Evolutionary conservation across 2,113 vertebrate species (phyloP), one percentile per base, ranked within the genome.

Genomic region (Erpornis zantholeuca): DNA sequence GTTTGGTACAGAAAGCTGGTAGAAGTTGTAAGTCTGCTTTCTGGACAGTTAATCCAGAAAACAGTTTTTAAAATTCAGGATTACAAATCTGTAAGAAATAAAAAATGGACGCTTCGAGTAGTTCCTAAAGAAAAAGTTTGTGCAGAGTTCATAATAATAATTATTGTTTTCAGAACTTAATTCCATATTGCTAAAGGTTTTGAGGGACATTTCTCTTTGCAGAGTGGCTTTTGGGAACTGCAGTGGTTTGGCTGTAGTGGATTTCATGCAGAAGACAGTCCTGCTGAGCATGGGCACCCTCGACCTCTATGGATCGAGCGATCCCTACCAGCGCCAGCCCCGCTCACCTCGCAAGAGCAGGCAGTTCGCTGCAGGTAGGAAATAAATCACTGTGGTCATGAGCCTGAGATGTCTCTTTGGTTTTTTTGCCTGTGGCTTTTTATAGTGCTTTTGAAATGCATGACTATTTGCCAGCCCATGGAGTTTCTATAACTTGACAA

Each of bases 191-290:
- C 47, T 94, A 36, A 94, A 56, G 45, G 25, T 29, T 82, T 36
- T n/a, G 90, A 80, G 91, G 66, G 86, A 61, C 9, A 4, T 91
- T 81, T 92, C 29, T 95, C 77, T 96, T 81, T 61, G 65, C 96
- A 99, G 99, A 90, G 97, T 99, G 97, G 99, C 99, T 78, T 98
- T 99, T 97, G 99, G 99, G 88, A 99, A 99, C 96, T 99, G 99
- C 97, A 99, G 98, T 86, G 99, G 99, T 76, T 97, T 99, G 84
- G 99, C 98, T 2, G 98, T 99, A 76, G 99, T 99, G 97, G 99
- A 99, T 98, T 99, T 99, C 95, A 98, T 99, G 92, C 99, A 99
- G 98, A 99, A 99, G 98, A 99, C 97, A 45, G 93, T 99, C 42
- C 93, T 99, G 73, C 97, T 99, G 96, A 99, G 99, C 97, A 98